Conservation (phyloP, 2,888 invertebrate species). For the Limnephilus rhombicus region DNA sequence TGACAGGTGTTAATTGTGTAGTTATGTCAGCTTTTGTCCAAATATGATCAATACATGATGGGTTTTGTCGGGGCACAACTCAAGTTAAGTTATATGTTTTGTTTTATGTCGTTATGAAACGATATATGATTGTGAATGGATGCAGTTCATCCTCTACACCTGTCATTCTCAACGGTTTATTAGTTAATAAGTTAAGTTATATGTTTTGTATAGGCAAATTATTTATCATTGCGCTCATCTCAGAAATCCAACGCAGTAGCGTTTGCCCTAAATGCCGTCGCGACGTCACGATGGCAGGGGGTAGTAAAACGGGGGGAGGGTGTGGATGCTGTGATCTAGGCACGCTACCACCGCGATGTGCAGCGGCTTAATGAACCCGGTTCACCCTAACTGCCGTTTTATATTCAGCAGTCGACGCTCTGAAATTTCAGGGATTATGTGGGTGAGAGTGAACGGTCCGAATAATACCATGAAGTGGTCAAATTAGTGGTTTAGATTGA, state of each 20-base stretch:
- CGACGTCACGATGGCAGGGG: neutral
- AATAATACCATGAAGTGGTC: neutral
- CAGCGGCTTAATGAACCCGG: constrained; percentile 1
- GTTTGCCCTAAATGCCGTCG: neutral
- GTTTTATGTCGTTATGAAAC: too few species aligned
- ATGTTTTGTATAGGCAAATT: neutral
- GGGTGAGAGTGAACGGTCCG: neutral
- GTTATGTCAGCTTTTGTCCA: too few species aligned
- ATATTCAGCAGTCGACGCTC: neutral
- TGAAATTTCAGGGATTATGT: neutral
- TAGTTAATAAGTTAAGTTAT: too few species aligned
- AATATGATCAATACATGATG: too few species aligned
- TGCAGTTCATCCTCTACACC: too few species aligned
- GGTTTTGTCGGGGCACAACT: too few species aligned
- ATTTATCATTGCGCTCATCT: neutral
- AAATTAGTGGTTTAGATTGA: neutral
- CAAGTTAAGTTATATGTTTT: too few species aligned
- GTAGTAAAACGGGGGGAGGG: neutral
- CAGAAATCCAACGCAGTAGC: neutral
- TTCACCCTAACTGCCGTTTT: neutral
- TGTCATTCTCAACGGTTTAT: too few species aligned
- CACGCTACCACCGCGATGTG: neutral
- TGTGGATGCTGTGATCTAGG: neutral
- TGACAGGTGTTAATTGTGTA: too few species aligned
- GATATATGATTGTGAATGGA: too few species aligned